Evolutionary conservation across 2,888 invertebrate genomes (phyloP).

Genomic region (Malacosoma neustria): DNA sequence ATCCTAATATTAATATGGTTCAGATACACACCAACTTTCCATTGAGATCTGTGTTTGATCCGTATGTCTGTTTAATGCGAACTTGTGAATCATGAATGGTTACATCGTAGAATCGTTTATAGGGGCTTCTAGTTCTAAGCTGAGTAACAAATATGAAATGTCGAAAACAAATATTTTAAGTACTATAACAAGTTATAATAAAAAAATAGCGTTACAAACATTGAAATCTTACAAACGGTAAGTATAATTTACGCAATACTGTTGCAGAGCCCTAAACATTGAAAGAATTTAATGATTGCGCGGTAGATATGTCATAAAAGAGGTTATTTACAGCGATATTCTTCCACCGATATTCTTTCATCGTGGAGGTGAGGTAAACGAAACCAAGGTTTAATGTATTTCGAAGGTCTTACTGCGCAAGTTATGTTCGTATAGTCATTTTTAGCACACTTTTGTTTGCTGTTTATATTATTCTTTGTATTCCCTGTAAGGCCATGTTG

Average conservation of each 20-base stretch:
- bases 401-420: slow-evolving; percentile 22
- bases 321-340: slow-evolving; percentile 41
- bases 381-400: slow-evolving; percentile 43
- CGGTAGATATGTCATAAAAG: slow-evolving; percentile 39
- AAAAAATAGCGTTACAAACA: too few species aligned
- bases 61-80: too few species aligned
- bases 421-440: slow-evolving; percentile 27
- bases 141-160: too few species aligned
- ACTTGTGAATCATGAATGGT: too few species aligned
- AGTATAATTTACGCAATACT: slow-evolving; percentile 16
- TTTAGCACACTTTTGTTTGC: slow-evolving; percentile 28
- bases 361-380: slow-evolving; percentile 34
- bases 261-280: slow-evolving; percentile 29
- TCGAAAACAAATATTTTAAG: too few species aligned
- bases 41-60: too few species aligned
- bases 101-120: too few species aligned
- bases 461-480: slow-evolving; percentile 20
- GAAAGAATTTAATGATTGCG: slow-evolving; percentile 44
- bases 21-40: too few species aligned
- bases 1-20: too few species aligned
- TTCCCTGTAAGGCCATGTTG: slow-evolving; percentile 9
- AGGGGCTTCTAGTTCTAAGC: too few species aligned
- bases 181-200: too few species aligned
- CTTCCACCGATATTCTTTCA: slow-evolving; percentile 44
- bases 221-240: too few species aligned